Conservation (phyloP, 2,113 vertebrate genomes). For the Atractosteus spatula region DNA sequence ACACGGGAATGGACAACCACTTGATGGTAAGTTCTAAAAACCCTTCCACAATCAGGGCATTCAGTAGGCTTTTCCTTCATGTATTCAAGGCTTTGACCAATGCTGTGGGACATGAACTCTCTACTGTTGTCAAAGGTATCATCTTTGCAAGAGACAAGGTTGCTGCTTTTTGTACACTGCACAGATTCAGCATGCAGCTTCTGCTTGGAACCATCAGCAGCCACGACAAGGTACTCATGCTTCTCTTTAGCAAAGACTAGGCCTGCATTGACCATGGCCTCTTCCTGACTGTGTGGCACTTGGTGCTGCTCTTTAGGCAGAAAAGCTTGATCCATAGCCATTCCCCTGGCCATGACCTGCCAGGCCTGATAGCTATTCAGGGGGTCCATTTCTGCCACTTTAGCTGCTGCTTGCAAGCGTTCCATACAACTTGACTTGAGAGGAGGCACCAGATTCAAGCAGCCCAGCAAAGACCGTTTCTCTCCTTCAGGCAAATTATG, state of each 20-base stretch:
- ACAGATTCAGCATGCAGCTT: slow-evolving; percentile 86
- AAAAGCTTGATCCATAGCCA: slow-evolving; percentile 93
- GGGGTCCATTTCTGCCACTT: slow-evolving; percentile 97
- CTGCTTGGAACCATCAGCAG: slow-evolving; percentile 86
- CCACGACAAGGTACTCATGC: slow-evolving; percentile 86
- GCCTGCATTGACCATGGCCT: slow-evolving; percentile 75
- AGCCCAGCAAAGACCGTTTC: slow-evolving; percentile 91
- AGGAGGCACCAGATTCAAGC: slow-evolving; percentile 92
- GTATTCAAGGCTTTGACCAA: slow-evolving; percentile 84
- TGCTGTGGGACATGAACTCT: slow-evolving; percentile 84
- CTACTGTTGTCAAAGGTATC: slow-evolving; percentile 85
- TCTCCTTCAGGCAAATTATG: slow-evolving; percentile 85
- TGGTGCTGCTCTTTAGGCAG: slow-evolving; percentile 90
- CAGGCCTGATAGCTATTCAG: slow-evolving; percentile 97
- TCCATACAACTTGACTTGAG: slow-evolving; percentile 98
- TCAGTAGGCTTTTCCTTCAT: slow-evolving; percentile 93
- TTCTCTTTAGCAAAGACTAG: slow-evolving; percentile 91
- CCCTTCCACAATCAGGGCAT: slow-evolving; percentile 91
- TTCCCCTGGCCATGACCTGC: slow-evolving; percentile 97
- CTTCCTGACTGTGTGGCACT: slow-evolving; percentile 82
- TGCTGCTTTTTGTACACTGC: slow-evolving; percentile 82
- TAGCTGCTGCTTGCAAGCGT: slow-evolving; percentile 92
- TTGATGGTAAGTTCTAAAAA: slow-evolving; percentile 97
- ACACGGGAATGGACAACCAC: slow-evolving; percentile 95
- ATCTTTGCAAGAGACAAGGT: slow-evolving; percentile 83